These are phyloP conservation scores for Pseudachorutes palmiensis DNA, from an alignment of 1,140 invertebrate genomes.

Conservation along the genomic window DNA sequence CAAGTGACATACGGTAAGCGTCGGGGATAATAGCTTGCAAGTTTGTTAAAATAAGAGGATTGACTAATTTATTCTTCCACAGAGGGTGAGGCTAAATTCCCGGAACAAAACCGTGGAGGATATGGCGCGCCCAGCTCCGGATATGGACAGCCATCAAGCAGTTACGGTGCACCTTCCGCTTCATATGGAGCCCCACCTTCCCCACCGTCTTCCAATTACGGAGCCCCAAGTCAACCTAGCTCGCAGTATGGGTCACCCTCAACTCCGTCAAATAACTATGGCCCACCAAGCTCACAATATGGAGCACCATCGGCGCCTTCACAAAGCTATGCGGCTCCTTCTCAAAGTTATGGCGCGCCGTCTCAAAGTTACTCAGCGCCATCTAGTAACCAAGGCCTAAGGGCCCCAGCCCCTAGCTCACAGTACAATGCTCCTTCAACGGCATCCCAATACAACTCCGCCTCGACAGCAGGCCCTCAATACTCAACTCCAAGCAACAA, in stretches of 20 bases:
- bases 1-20: constrained; percentile 40
- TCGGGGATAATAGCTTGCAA: not conserved
- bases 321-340: constrained; percentile 33
- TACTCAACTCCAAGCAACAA: constrained; percentile 10
- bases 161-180: constrained; percentile 14
- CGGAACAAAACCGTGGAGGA: constrained; percentile 27
- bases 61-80: not conserved
- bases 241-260: not conserved
- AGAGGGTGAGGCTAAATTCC: constrained; percentile 41
- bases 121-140: constrained; percentile 12
- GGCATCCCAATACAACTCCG: too few relatives aligned
- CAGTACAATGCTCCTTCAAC: constrained; percentile 10
- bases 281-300: constrained; percentile 8
- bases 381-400: not conserved
- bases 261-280: not conserved
- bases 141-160: constrained; percentile 18
- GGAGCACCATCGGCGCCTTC: constrained; percentile 19
- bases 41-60: not conserved
- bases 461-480: too few relatives aligned
- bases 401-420: constrained; percentile 39
- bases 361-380: not conserved
- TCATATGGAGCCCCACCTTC: constrained; percentile 18
- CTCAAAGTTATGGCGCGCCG: not conserved
- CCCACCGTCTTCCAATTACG: constrained; percentile 16
- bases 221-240: constrained; percentile 33